A percentile compares a stretch with the other conserved stretches of the same genome.
phyloP scores from a whole-genome alignment of 1,140 invertebrate species.

The Stegodyphus dumicola region DNA sequence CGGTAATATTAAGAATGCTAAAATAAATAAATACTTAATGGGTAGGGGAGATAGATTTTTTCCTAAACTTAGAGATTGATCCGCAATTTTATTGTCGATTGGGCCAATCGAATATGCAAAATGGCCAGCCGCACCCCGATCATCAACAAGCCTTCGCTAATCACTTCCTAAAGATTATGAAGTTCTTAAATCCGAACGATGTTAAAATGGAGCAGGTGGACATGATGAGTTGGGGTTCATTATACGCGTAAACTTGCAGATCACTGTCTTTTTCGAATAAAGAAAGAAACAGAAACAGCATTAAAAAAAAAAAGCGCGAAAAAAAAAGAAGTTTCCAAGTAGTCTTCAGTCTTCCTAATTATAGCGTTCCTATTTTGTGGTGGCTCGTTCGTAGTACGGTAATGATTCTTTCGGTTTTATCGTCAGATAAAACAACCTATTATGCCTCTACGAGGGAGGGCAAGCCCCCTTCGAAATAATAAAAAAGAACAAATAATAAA shows the following conservation, averaged over 20 bases:
- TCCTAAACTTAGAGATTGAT: too few species aligned
- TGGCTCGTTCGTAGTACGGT: conserved; percentile 7
- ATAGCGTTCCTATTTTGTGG: conserved; percentile 19
- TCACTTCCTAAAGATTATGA: conserved; percentile 35
- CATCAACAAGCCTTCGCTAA: conserved; percentile 41
- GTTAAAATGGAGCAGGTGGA: conserved; percentile 21
- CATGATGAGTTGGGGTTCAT: conserved; percentile 20
- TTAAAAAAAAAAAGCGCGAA: conserved; percentile 16
- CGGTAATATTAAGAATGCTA: too few species aligned
- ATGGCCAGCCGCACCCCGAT: conserved; percentile 18
- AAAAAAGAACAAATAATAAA: conserved; percentile 34
- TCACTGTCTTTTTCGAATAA: conserved; percentile 32
- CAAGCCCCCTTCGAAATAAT: neutral
- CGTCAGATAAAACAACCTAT: conserved; percentile 59
- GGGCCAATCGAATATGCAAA: neutral
- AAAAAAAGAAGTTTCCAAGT: neutral
- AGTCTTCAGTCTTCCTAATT: conserved; percentile 15
- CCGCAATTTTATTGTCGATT: neutral
- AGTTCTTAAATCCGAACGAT: neutral
- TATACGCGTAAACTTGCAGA: conserved; percentile 55
- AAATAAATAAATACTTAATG: too few species aligned
- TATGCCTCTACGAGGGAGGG: conserved; percentile 56
- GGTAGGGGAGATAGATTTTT: too few species aligned
- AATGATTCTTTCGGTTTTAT: conserved; percentile 45
- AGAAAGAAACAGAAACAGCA: neutral